A percentile compares a stretch with the other conserved stretches of the same genome.
phyloP scores from a whole-genome alignment of 2,797 vertebrate species.

The Peromyscus melanophrys region DNA sequence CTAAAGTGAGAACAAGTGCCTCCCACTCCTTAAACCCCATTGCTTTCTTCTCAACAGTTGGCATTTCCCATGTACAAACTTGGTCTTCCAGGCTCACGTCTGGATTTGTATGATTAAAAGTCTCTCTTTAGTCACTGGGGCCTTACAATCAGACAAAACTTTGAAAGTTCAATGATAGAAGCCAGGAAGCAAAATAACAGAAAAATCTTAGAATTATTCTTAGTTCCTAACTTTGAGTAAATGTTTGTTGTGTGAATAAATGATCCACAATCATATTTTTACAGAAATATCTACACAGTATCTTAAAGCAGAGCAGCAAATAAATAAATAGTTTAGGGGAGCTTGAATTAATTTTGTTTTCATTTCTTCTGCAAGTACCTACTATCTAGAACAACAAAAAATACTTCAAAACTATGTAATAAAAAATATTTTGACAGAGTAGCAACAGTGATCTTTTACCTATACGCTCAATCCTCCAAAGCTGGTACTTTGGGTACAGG shows the following conservation, averaged over 20 bases:
- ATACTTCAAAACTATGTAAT: neutral
- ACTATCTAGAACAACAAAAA: neutral
- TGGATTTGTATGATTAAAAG: neutral
- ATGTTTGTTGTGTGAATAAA: neutral
- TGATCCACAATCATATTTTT: neutral
- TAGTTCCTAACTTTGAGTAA: constrained; percentile 10
- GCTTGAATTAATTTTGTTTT: neutral
- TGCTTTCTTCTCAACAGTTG: neutral
- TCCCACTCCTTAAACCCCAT: neutral
- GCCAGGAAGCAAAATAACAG: neutral
- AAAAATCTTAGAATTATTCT: neutral
- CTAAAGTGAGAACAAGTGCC: neutral
- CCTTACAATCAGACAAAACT: neutral
- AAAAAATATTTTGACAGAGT: neutral
- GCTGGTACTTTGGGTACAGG: neutral
- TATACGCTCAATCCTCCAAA: neutral
- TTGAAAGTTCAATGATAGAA: neutral
- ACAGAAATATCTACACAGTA: neutral
- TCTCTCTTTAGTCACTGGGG: neutral
- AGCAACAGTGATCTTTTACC: constrained; percentile 6
- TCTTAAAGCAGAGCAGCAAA: neutral
- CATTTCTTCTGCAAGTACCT: neutral
- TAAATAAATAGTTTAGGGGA: neutral
- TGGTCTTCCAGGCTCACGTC: neutral
- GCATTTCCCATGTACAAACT: neutral